phyloP scores from a whole-genome alignment of 2,888 invertebrate genomes.

The Imbricaverruca yamaguchii region DNA sequence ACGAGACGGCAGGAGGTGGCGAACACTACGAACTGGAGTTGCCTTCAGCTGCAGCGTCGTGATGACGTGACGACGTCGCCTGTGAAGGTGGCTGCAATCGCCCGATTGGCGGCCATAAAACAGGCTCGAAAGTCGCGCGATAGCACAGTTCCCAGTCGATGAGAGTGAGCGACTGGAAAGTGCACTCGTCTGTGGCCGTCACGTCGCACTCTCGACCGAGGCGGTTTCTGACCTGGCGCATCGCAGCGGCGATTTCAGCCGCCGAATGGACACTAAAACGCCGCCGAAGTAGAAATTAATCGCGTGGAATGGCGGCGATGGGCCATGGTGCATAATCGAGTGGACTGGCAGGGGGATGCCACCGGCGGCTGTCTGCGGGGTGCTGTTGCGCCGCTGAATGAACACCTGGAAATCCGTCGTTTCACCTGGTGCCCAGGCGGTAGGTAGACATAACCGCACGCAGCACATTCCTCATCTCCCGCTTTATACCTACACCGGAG shows the following conservation, averaged over 20 bases:
- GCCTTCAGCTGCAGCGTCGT: no score
- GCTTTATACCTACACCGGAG: background rate
- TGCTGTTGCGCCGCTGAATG: background rate
- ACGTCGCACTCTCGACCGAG: background rate
- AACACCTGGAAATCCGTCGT: background rate
- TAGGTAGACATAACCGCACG: no score
- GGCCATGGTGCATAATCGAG: no score
- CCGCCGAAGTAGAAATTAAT: background rate
- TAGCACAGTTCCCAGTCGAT: background rate
- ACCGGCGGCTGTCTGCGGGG: no score
- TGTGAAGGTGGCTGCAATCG: background rate
- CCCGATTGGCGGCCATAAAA: background rate
- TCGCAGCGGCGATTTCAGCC: background rate
- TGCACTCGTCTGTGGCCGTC: background rate
- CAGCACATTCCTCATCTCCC: background rate
- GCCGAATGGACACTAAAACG: background rate
- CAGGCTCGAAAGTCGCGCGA: background rate
- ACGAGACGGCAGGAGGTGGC: no score
- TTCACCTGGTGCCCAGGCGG: no score
- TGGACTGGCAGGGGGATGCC: no score
- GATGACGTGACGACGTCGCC: no score
- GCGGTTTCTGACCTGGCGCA: background rate
- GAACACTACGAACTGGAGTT: no score
- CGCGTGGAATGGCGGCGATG: background rate
- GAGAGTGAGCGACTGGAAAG: background rate